These are phyloP conservation scores for Meloidogyne hapla DNA, from an alignment of 1,140 invertebrate genomes.

Conservation along the genomic window DNA sequence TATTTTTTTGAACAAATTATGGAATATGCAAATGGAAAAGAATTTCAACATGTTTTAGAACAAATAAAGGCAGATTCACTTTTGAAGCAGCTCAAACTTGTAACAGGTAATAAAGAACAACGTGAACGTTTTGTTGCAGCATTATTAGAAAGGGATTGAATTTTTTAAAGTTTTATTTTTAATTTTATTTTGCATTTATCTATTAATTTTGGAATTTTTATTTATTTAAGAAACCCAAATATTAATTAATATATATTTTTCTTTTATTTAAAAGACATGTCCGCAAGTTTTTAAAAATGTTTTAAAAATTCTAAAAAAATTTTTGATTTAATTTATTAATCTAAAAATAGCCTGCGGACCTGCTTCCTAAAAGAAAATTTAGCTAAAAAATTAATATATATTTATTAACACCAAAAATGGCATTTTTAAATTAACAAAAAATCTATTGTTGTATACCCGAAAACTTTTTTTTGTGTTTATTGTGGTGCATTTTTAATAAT, in stretches of 20 bases:
- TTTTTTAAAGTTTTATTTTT: neutral
- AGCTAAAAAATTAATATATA: neutral
- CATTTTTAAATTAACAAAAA: neutral
- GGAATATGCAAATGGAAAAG: slow-evolving; percentile 44
- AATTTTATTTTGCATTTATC: neutral
- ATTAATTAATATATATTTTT: too few relatives aligned
- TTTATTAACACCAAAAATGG: neutral
- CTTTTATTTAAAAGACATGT: too few relatives aligned
- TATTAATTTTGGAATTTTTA: neutral
- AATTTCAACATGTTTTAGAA: slow-evolving; percentile 40
- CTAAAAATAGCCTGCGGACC: too few relatives aligned
- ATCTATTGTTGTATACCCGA: neutral
- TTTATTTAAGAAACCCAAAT: too few relatives aligned
- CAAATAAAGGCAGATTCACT: neutral
- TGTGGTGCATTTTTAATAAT: neutral
- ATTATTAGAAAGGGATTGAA: slow-evolving; percentile 10
- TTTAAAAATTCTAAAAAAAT: too few relatives aligned
- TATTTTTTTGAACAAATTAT: slow-evolving; percentile 40
- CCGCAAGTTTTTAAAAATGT: too few relatives aligned
- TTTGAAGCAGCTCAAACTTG: neutral
- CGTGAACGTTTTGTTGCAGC: slow-evolving; percentile 26
- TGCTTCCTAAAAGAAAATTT: too few relatives aligned
- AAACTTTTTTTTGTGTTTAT: neutral
- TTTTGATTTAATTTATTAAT: too few relatives aligned
- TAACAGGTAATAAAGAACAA: neutral